These are phyloP conservation scores for Gryllus bimaculatus DNA, from an alignment of 1,140 invertebrate species.

Conservation along the genomic window DNA sequence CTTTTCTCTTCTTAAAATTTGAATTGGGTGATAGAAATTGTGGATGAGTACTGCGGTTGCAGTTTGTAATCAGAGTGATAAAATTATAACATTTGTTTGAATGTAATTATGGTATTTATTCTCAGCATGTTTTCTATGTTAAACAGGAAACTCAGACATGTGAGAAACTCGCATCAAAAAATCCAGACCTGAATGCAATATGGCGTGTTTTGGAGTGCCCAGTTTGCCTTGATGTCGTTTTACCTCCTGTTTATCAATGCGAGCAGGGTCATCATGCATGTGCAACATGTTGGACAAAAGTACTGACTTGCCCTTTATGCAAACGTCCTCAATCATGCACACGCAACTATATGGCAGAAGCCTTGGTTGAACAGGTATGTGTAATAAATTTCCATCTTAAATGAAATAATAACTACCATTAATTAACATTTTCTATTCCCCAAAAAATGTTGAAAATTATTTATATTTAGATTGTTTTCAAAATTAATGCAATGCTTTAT, in stretches of 20 bases:
- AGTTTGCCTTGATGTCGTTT: slow-evolving; percentile 15
- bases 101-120: no score
- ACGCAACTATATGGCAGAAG: slow-evolving; percentile 11
- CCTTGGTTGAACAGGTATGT: not conserved
- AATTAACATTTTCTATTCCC: no score
- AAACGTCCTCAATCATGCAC: not conserved
- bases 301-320: slow-evolving; percentile 10
- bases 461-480: no score
- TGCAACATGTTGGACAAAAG: slow-evolving; percentile 2
- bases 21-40: no score
- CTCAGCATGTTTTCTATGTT: not conserved
- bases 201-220: slow-evolving; percentile 15
- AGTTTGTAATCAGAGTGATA: no score
- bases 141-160: not conserved
- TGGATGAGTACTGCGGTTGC: no score
- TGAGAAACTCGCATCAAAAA: not conserved
- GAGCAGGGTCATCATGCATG: slow-evolving; percentile 13
- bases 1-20: no score
- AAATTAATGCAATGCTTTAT: no score
- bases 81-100: no score
- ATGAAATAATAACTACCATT: no score
- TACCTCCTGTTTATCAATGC: slow-evolving; percentile 12
- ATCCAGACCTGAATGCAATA: not conserved
- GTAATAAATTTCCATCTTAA: not conserved
- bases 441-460: no score